Evolutionary conservation across 2,888 invertebrate genomes (phyloP).

Genomic region (Hyposoter dolosus): DNA sequence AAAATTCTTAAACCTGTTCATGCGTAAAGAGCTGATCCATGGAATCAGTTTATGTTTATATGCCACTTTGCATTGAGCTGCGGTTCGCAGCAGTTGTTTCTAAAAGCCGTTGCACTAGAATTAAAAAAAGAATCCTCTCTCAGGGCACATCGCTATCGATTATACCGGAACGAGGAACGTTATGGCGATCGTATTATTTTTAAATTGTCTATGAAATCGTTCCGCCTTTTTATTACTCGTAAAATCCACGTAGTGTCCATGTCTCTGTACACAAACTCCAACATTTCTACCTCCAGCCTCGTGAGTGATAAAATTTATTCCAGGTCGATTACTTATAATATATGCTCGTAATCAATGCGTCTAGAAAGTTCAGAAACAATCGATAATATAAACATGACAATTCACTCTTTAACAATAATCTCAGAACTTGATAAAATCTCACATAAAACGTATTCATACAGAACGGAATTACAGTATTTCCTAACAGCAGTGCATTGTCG

Average conservation of each 20-base stretch:
- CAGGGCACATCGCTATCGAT: constrained; percentile 43
- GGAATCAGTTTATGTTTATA: background rate
- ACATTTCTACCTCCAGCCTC: background rate
- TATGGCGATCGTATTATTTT: constrained; percentile 67
- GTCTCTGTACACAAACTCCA: background rate
- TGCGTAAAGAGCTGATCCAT: background rate
- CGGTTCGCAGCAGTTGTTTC: background rate
- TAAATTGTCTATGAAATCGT: constrained; percentile 69
- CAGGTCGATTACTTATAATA: constrained; percentile 66
- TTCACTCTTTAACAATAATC: background rate
- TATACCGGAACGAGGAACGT: constrained; percentile 37
- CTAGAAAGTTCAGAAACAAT: background rate
- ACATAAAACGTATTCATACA: background rate
- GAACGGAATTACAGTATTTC: background rate
- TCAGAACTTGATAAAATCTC: background rate
- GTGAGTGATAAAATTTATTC: constrained; percentile 65
- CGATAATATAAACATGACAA: background rate
- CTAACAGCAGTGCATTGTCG: background rate
- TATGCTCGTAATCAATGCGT: background rate
- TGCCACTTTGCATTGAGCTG: constrained; percentile 1
- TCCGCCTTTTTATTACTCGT: constrained; percentile 65
- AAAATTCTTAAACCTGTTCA: background rate
- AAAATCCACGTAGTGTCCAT: constrained; percentile 60
- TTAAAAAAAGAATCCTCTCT: background rate
- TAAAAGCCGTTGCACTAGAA: background rate